Evolutionary conservation across 2,797 vertebrate species (phyloP).

Genomic region (Phyllotis vaccarum): DNA sequence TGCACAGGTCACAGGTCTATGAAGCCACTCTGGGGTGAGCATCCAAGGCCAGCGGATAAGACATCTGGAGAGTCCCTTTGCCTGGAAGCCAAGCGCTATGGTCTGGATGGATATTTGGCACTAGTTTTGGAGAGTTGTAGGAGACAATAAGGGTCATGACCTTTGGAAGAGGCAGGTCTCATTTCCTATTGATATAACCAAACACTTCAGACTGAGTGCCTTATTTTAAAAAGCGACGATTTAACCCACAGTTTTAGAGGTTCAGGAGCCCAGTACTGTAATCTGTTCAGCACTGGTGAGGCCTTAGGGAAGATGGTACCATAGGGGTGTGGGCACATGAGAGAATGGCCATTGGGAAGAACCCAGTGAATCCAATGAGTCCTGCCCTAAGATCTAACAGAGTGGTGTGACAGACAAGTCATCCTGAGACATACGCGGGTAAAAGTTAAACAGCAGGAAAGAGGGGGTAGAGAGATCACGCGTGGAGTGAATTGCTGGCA

Average conservation of each 20-base stretch:
- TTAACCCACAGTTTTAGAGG: not conserved
- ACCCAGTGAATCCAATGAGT: not conserved
- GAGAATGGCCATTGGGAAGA: not conserved
- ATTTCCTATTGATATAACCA: not conserved
- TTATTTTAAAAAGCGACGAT: not conserved
- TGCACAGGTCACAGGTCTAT: not conserved
- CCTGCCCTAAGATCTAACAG: not conserved
- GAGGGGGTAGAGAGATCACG: not conserved
- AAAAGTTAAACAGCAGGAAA: not conserved
- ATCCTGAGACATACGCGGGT: too few species aligned
- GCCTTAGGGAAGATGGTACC: not conserved
- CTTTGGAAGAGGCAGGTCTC: not conserved
- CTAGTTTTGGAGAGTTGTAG: not conserved
- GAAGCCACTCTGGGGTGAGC: not conserved
- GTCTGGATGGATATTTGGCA: not conserved
- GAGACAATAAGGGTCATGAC: not conserved
- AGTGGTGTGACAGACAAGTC: not conserved
- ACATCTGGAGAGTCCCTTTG: not conserved
- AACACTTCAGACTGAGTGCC: not conserved
- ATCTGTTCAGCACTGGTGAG: not conserved
- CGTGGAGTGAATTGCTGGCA: not conserved
- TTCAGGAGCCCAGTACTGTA: not conserved
- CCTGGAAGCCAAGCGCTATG: not conserved
- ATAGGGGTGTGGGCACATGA: too few species aligned
- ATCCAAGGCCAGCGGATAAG: not conserved